Base-by-base conservation (phyloP, 1,140 invertebrate genomes). In the Proctacanthus coquilletti region DNA sequence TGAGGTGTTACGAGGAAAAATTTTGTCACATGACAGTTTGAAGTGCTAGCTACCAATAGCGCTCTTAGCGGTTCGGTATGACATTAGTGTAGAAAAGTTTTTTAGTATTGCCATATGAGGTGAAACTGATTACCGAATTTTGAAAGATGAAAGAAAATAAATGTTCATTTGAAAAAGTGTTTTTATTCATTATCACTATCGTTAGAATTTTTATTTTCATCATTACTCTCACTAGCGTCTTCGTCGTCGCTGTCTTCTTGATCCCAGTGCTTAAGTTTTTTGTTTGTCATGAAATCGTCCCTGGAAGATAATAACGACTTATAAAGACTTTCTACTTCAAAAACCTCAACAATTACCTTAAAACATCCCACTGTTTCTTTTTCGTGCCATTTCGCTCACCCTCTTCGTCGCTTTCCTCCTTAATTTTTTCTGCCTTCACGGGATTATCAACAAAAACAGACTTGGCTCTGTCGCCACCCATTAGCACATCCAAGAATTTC, bases 251-350 rank as follows among this genome's bases (percentile, higher is more conserved):
- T 45, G 8, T 27, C 23, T n/a, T 84, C 70, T 61, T 84, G 84
- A 56, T 89, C 82, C 86, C 86, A 92, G 60, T 92, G 83, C 64
- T 88, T 89, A 63, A 88, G 70, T 61, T 82, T 83, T 17, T 83
- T 80, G 47, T 80, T 79, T 70, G 84, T 81, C 71, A 85, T 83
- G 53, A 84, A 92, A 57, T 89, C 83, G 50, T 88, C 83, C 37
- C 77, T 36, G 13, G 18, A 18, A 36, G 21, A 36, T n/a, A n/a
- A 25, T 3, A 37, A 32, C 10, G 4, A 9, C 3, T 34, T 34
- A 3, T 18, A n/a, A 4, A 15, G 11, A 34, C 11, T 4, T 13
- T 9, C 4, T 17, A 29, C 19, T 27, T 27, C 3, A 33, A 3
- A 38, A n/a, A 25, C 15, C 15, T 36, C 21, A n/a, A 36, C 31